These are phyloP conservation scores for Engraulis encrasicolus DNA, from an alignment of 2,113 vertebrate species.

Conservation along the genomic window DNA sequence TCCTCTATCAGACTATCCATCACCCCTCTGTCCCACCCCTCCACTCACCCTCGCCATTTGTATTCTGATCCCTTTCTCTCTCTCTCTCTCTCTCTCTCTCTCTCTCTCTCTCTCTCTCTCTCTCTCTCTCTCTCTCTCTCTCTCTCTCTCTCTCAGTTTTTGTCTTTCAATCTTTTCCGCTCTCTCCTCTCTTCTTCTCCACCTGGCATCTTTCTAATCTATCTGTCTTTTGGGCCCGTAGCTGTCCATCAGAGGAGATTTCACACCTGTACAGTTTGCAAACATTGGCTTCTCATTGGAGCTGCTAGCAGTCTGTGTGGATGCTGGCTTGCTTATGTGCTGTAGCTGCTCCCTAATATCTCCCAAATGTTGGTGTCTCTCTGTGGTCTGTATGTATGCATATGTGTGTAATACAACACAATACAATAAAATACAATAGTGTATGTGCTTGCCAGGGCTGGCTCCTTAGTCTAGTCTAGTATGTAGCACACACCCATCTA, in stretches of 20 bases:
- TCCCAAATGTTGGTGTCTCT: no score
- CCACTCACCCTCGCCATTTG: constrained; percentile 40
- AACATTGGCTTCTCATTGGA: neutral
- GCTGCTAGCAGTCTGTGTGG: neutral
- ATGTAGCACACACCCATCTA: no score
- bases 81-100: constrained; percentile 52
- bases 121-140: constrained; percentile 53
- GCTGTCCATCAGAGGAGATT: constrained; percentile 60
- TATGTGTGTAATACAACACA: no score
- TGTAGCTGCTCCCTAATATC: neutral
- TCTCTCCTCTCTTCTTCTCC: constrained; percentile 6
- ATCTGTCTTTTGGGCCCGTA: constrained; percentile 49
- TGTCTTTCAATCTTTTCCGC: constrained; percentile 52
- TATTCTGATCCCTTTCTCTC: constrained; percentile 54
- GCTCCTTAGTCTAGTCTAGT: no score
- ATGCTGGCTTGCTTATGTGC: neutral
- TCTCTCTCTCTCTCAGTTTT: constrained; percentile 35
- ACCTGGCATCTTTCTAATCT: constrained; percentile 50
- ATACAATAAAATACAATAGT: no score
- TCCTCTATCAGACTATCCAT: constrained; percentile 60
- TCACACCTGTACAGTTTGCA: constrained; percentile 55
- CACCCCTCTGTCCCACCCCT: constrained; percentile 47
- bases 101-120: neutral
- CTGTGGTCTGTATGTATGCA: no score
- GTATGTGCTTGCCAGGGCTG: no score